These are phyloP conservation scores for Malurus splendens DNA, from an alignment of 2,797 vertebrate genomes.

Conservation along the genomic window DNA sequence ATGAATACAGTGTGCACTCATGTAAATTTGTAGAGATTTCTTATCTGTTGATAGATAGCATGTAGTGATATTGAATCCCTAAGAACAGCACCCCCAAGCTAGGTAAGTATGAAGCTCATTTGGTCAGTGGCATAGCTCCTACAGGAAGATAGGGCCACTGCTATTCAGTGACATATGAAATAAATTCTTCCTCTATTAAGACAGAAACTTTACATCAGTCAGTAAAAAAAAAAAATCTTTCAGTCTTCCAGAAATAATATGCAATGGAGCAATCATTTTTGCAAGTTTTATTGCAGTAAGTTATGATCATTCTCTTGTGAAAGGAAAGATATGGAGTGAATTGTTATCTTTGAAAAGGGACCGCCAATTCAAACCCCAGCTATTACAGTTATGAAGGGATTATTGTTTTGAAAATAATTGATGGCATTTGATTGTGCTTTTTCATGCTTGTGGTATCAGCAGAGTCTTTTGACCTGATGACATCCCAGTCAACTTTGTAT, in stretches of 20 bases:
- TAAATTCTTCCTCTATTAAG: neutral
- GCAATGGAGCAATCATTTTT: neutral
- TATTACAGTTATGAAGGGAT: neutral
- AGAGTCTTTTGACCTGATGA: neutral
- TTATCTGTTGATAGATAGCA: neutral
- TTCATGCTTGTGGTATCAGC: neutral
- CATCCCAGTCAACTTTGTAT: neutral
- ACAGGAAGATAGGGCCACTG: neutral
- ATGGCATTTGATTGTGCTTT: neutral
- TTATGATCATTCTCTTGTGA: neutral
- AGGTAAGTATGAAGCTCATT: neutral
- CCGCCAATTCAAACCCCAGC: neutral
- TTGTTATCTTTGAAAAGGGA: neutral
- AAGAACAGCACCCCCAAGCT: neutral
- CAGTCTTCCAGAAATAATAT: neutral
- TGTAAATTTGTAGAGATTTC: neutral
- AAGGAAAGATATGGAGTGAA: neutral
- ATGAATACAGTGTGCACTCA: neutral
- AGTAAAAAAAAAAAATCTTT: neutral
- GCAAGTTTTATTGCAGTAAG: neutral
- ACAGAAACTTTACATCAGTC: neutral
- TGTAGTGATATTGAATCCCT: neutral
- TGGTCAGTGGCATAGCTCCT: neutral
- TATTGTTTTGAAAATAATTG: neutral
- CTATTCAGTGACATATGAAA: neutral